These are phyloP conservation scores for Megaustenia siamemsis DNA, from an alignment of 2,888 invertebrate genomes.

Conservation along the genomic window DNA sequence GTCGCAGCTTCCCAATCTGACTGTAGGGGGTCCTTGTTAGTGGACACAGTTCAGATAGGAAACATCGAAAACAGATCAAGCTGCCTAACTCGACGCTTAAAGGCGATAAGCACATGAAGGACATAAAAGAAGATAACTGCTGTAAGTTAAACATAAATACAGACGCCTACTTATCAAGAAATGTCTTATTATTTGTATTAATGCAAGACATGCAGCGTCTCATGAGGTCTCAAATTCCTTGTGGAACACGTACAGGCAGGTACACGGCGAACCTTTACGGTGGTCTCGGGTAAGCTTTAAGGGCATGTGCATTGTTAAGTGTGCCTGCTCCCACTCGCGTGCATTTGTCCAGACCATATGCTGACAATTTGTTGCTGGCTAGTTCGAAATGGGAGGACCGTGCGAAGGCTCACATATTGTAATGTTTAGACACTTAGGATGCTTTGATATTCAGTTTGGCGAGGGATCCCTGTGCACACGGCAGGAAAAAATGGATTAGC, in stretches of 20 bases:
- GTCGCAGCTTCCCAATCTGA: too few species aligned
- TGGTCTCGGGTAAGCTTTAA: constrained; percentile 19
- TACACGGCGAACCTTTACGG: not conserved
- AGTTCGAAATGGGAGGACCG: too few species aligned
- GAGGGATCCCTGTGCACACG: too few species aligned
- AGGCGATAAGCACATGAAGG: not conserved
- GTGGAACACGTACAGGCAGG: constrained; percentile 12
- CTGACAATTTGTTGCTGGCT: not conserved
- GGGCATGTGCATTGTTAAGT: constrained; percentile 22
- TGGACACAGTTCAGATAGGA: not conserved
- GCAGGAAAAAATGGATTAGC: too few species aligned
- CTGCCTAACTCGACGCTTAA: too few species aligned
- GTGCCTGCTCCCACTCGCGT: too few species aligned
- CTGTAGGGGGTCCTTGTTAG: too few species aligned
- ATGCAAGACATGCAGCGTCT: constrained; percentile 27
- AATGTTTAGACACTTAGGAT: too few species aligned
- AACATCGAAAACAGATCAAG: not conserved
- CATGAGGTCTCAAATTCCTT: constrained; percentile 23
- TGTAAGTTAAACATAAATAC: too few species aligned
- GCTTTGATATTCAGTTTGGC: too few species aligned
- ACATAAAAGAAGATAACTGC: too few species aligned
- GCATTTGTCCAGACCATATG: not conserved
- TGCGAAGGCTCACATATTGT: too few species aligned
- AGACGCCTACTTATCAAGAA: not conserved
- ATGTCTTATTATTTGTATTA: constrained; percentile 33